Base-by-base conservation (phyloP, 2,113 vertebrate genomes). In the Sterna hirundo region DNA sequence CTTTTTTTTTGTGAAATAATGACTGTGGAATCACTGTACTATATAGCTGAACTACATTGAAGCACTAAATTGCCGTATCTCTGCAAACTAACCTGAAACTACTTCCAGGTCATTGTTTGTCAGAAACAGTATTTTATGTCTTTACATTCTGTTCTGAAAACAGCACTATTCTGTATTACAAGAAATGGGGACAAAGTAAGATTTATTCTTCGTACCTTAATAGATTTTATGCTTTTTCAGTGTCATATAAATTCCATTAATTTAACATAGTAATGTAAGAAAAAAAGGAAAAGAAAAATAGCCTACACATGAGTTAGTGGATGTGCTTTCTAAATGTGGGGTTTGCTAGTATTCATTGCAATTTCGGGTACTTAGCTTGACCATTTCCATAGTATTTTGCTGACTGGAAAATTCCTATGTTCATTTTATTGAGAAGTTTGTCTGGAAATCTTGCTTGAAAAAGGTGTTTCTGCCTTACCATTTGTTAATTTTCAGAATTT, bases 61-160 rank as follows among this genome's bases (percentile, higher is more conserved):
- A 80, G 79, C 7, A 83, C 26, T 76, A 42, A 83, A 88, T 96
- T 94, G 60, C 74, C 23, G 7, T 62, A 30, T 74, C 29, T 69
- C 47, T 54, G 57, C 38, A 97, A 66, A 80, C 81, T 93, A 86
- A 40, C 60, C 75, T 87, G 79, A 92, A 93, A 88, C 51, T 84
- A 60, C 36, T 15, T 72, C 26, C 62, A 61, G 46, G 89, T 76
- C 34, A 76, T 38, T 65, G 44, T 90, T 75, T 80, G 34, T 77
- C 74, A 77, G 29, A 74, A 92, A 40, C 3, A 29, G 11, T 46
- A 46, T 17, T 86, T 90, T 36, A 46, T 65, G 14, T 22, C 32
- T 81, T 62, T 29, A 47, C 7, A 19, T 90, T 94, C 94, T 86
- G 23, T 83, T 27, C 32, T 87, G 65, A 86, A 88, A 64, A 55